Evolutionary conservation across 1,140 invertebrate species (phyloP).

Genomic region (Phymastichus coffea): DNA sequence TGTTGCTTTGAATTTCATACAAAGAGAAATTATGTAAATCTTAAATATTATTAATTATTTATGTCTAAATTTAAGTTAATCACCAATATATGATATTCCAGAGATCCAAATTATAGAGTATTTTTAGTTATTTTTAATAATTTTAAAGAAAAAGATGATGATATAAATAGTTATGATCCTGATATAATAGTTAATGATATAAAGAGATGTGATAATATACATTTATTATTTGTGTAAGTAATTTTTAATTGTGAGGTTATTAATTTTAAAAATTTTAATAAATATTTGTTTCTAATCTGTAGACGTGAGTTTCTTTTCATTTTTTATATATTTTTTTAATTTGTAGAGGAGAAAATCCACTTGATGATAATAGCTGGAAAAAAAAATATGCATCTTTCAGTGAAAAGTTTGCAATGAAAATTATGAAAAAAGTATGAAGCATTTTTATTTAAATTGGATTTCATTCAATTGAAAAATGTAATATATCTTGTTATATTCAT

Average conservation of each 20-base stretch:
- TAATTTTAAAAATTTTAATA: conserved; percentile 7
- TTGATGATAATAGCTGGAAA: conserved; percentile 1
- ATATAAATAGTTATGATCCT: conserved; percentile 28
- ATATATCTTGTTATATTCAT: not conserved
- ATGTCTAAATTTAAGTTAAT: not conserved
- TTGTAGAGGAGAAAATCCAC: conserved; percentile 28
- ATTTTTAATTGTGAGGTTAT: not conserved
- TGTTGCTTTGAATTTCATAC: conserved; percentile 29
- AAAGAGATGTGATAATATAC: not conserved
- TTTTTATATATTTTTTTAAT: conserved; percentile 1
- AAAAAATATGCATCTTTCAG: conserved; percentile 14
- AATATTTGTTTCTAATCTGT: not conserved
- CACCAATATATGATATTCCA: conserved; percentile 26
- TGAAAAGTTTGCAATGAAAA: conserved; percentile 17
- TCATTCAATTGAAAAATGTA: not conserved
- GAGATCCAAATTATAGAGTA: conserved; percentile 5
- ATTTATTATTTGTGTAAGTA: conserved; percentile 32
- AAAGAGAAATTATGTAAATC: conserved; percentile 31
- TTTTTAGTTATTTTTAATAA: conserved; percentile 32
- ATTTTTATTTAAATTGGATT: not conserved
- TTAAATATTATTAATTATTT: not conserved
- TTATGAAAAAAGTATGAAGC: conserved; percentile 27
- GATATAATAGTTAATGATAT: conserved; percentile 17
- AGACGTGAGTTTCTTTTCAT: no score
- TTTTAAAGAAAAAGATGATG: conserved; percentile 31